Percentiles rank a stretch among this genome's conserved stretches.
These are phyloP conservation scores for Emys orbicularis DNA, from an alignment of 2,797 vertebrate genomes.

Conservation along the genomic window DNA sequence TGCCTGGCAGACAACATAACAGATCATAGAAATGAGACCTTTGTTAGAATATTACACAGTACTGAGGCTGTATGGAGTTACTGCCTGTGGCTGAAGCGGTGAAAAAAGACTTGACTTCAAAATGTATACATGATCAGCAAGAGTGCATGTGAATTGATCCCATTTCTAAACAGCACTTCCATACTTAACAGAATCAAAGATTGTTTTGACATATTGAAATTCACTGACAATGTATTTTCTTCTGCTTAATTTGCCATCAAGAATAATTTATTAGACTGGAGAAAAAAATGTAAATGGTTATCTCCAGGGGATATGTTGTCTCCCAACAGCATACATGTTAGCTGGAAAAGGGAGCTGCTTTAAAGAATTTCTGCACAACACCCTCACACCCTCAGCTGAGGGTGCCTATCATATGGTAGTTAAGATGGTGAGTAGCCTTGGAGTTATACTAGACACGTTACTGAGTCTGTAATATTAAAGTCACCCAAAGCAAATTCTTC, in stretches of 20 bases:
- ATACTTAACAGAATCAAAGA: slow-evolving; percentile 21
- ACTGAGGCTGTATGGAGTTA: background rate
- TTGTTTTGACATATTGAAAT: background rate
- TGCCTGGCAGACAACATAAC: background rate
- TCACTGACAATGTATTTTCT: background rate
- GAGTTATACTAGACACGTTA: background rate
- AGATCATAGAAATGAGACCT: background rate
- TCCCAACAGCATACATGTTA: background rate
- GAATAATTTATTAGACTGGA: background rate
- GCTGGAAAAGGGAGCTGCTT: background rate
- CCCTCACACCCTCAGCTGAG: background rate
- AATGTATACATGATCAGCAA: rapidly evolving
- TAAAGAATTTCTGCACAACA: background rate
- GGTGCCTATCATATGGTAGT: background rate
- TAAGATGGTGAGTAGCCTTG: background rate
- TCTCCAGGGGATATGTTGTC: background rate
- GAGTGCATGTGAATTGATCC: rapidly evolving
- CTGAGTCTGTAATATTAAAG: slow-evolving; percentile 11
- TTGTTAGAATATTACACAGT: background rate
- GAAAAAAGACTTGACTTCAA: background rate
- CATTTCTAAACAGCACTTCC: background rate
- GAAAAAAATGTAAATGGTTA: background rate
- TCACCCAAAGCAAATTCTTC: slow-evolving; percentile 38
- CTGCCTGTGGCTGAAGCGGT: background rate
- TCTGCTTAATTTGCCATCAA: background rate